Base-by-base conservation (phyloP, 1,140 invertebrate species). In the Orchesella cincta region DNA sequence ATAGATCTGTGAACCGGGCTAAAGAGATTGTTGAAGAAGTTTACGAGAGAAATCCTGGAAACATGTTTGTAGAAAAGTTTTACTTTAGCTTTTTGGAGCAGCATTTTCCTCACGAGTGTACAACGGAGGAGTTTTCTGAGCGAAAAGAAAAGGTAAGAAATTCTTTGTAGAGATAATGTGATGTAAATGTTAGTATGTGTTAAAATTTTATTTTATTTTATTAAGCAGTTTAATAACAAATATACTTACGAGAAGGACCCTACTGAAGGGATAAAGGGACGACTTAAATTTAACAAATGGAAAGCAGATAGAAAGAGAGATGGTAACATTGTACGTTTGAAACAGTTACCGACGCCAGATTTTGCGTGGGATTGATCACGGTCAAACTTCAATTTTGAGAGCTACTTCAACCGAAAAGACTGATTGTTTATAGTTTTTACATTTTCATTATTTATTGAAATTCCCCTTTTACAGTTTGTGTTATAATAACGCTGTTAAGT, bases 11-110 rank as follows among this genome's bases (percentile, higher is more conserved):
- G 26, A 8, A 76, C 26, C 33, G 20, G 18, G 80, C 77, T 1
- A 74, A 51, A 33, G 34, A 77, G 51, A 23, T 73, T 14, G 72
- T 78, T 52, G 33, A 74, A n/a, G 34, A 52, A 1, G 28, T 77
- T 29, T 73, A 73, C 23, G 29, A 23, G 20, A 71, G 52, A 52
- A 33, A 81, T 46, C 26, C 18, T 64, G 39, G 77, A 31, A 79
- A 81, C 57, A 57, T 28, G 2, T 33, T 79, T 14, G 46, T 81
- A 33, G 77, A 78, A 72, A 36, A 75, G 35, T 33, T 77, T 36
- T 77, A 79, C 31, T n/a, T 77, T 2, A 0, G 77, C 5, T 81
- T 81, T 71, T 46, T 81, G 16, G 33, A 75, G 8, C 16, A 76
- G 26, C 46, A 80, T 62, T 80, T 78, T 62, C 72, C 79, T 8